Evolutionary conservation across 2,113 vertebrate species (phyloP).

Genomic region (Megaceryle torquata): DNA sequence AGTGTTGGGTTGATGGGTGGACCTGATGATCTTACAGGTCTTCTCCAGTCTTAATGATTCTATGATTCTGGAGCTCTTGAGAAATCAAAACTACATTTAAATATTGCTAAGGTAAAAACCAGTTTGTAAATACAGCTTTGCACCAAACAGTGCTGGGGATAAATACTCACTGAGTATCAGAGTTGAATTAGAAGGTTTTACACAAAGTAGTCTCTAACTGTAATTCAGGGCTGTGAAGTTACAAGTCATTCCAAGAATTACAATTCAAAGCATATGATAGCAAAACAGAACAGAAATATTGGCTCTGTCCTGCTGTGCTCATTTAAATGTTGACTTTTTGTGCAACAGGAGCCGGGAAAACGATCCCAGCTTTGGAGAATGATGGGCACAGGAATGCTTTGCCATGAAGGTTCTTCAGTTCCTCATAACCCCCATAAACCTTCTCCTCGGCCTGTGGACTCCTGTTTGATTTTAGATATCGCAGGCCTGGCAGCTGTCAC

Average conservation of each 20-base stretch:
- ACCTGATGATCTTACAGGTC: too few relatives aligned
- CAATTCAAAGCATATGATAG: not conserved
- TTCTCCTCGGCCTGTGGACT: slow-evolving; percentile 80
- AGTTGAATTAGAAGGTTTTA: not conserved
- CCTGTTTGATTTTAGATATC: slow-evolving; percentile 90
- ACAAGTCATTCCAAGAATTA: not conserved
- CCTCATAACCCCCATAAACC: slow-evolving; percentile 88
- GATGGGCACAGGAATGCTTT: slow-evolving; percentile 86
- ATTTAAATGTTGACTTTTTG: not conserved
- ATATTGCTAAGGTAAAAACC: not conserved
- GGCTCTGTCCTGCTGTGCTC: not conserved
- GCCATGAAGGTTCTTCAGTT: slow-evolving; percentile 94
- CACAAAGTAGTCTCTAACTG: not conserved
- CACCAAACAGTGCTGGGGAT: not conserved
- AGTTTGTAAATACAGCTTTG: not conserved
- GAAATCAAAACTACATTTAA: not conserved
- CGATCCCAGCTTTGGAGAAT: slow-evolving; percentile 97
- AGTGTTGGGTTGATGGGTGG: too few relatives aligned
- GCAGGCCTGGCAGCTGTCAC: slow-evolving; percentile 93
- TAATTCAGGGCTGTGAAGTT: not conserved
- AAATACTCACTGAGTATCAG: not conserved
- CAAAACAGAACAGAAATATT: not conserved
- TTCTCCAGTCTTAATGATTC: too few relatives aligned
- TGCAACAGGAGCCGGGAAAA: slow-evolving; percentile 90
- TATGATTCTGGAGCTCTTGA: not conserved